phyloP scores from a whole-genome alignment of 2,113 vertebrate genomes.

The Paraplagusia blochii region DNA sequence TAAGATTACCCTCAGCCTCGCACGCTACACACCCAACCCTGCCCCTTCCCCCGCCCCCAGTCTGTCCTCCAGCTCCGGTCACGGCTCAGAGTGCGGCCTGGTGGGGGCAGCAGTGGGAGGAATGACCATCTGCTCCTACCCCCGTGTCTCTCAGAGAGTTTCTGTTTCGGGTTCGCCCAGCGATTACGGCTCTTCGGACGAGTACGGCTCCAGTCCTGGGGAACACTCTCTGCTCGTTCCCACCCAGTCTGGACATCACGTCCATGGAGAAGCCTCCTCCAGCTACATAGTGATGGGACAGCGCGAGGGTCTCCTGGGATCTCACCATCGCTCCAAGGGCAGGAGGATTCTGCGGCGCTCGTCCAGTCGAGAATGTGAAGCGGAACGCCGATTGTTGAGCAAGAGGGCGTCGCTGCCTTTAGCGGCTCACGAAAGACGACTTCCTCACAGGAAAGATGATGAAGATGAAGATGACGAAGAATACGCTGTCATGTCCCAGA shows the following conservation, averaged over 20 bases:
- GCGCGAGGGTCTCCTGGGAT: conserved; percentile 60
- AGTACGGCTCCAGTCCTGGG: conserved; percentile 79
- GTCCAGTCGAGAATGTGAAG: conserved; percentile 71
- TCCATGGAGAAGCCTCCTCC: conserved; percentile 62
- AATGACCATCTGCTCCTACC: conserved; percentile 74
- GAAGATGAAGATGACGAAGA: conserved; percentile 74
- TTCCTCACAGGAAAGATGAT: conserved; percentile 62
- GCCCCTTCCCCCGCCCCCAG: conserved; percentile 69
- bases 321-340: conserved; percentile 71
- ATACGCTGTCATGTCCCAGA: conserved; percentile 70
- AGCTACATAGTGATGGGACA: conserved; percentile 80
- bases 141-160: conserved; percentile 75
- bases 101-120: conserved; percentile 72
- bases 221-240: conserved; percentile 72
- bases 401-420: conserved; percentile 76
- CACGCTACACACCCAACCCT: conserved; percentile 76
- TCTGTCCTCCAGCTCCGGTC: conserved; percentile 79
- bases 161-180: conserved; percentile 78
- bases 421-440: conserved; percentile 63
- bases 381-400: conserved; percentile 71
- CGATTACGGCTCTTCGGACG: conserved; percentile 83
- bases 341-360: conserved; percentile 71
- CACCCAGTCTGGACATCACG: conserved; percentile 65
- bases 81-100: conserved; percentile 77
- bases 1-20: conserved; percentile 78